phyloP scores from a whole-genome alignment of 2,113 vertebrate species.

The Protobothrops flavoviridis region DNA sequence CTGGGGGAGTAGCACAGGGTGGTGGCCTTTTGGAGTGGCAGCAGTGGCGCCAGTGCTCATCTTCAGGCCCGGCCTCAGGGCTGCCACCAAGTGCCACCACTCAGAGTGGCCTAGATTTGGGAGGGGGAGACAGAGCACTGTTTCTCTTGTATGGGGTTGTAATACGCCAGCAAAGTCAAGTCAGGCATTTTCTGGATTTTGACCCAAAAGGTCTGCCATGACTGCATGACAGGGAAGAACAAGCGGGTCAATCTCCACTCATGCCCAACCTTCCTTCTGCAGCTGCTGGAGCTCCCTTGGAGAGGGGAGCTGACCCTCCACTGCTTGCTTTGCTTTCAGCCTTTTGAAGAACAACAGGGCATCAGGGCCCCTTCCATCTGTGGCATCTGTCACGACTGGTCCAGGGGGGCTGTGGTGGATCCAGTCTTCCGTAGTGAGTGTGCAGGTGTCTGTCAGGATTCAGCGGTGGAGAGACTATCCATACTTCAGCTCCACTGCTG shows the following conservation, averaged over 20 bases:
- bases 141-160: too few species aligned
- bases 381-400: neutral
- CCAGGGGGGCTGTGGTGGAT: neutral
- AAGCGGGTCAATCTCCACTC: neutral
- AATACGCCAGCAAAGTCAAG: too few species aligned
- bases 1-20: too few species aligned
- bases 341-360: neutral
- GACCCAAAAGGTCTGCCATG: too few species aligned
- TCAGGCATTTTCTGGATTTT: too few species aligned
- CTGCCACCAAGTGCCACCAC: too few species aligned
- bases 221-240: neutral
- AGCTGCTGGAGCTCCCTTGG: neutral
- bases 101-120: too few species aligned
- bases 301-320: neutral
- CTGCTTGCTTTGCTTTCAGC: neutral
- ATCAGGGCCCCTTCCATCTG: neutral
- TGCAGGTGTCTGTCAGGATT: neutral
- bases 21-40: too few species aligned
- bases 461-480: neutral
- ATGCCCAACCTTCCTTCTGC: neutral
- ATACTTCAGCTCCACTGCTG: neutral
- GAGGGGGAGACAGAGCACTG: too few species aligned
- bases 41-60: too few species aligned
- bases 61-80: too few species aligned
- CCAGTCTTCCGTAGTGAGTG: too few species aligned